phyloP scores from a whole-genome alignment of 2,888 invertebrate species.

The Eupithecia insigniata region DNA sequence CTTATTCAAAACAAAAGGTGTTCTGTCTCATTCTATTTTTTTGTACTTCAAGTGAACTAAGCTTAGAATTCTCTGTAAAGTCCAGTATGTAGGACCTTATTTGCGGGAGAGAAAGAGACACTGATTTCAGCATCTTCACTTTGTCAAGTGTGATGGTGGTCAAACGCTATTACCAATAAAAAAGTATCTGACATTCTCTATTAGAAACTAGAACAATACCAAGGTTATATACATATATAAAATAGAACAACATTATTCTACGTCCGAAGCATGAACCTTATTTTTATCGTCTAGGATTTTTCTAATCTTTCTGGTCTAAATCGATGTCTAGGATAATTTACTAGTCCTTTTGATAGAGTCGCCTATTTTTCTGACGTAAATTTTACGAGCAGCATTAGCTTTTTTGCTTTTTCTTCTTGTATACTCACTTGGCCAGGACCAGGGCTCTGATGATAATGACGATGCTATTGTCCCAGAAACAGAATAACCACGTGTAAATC shows the following conservation, averaged over 20 bases:
- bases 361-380: neutral
- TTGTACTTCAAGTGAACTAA: neutral
- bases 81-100: neutral
- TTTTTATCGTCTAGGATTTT: neutral
- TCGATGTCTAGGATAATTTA: neutral
- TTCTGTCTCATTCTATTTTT: neutral
- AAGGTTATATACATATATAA: neutral
- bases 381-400: neutral
- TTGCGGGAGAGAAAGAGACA: neutral
- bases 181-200: neutral
- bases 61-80: neutral
- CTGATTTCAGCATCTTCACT: neutral
- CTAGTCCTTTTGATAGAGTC: neutral
- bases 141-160: no score
- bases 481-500: conserved; percentile 15
- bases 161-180: no score
- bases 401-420: neutral
- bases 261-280: neutral
- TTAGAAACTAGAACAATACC: neutral
- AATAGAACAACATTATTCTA: neutral
- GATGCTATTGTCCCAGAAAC: conserved; percentile 12
- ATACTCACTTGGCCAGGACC: neutral
- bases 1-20: neutral
- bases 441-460: neutral
- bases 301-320: neutral